Evolutionary conservation across 2,113 vertebrate genomes (phyloP).

Genomic region (Mungos mungo): DNA sequence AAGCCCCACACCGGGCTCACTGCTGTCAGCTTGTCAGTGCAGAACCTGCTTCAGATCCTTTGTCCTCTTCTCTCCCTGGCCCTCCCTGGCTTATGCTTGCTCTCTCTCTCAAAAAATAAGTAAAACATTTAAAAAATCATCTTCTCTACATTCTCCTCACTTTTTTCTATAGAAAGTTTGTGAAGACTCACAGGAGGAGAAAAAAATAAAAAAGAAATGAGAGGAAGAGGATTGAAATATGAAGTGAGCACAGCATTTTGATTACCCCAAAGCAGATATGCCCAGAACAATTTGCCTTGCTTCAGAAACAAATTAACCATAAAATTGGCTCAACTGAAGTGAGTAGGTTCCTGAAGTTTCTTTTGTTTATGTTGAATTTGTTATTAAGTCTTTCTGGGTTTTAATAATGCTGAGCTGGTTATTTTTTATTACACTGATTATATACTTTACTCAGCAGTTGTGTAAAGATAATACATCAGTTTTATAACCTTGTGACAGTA

Average conservation of each 20-base stretch:
- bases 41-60: too few relatives aligned
- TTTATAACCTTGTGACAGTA: constrained; percentile 46
- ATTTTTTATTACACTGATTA: constrained; percentile 53
- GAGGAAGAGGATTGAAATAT: not conserved
- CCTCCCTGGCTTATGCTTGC: too few relatives aligned
- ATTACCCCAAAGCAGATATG: not conserved
- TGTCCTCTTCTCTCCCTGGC: too few relatives aligned
- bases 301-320: constrained; percentile 18
- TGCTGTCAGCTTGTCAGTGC: too few relatives aligned
- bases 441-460: constrained; percentile 38
- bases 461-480: constrained; percentile 54
- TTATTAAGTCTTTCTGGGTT: constrained; percentile 42
- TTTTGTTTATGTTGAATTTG: not conserved
- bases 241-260: constrained; percentile 3
- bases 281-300: not conserved
- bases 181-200: not conserved
- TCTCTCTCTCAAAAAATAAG: too few relatives aligned
- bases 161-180: not conserved
- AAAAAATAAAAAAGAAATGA: not conserved
- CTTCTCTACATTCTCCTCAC: not conserved
- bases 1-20: too few relatives aligned
- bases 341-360: not conserved
- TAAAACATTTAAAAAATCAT: not conserved
- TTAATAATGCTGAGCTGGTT: constrained; percentile 32
- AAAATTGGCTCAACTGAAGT: not conserved